phyloP scores from a whole-genome alignment of 2,888 invertebrate genomes.

The Maniola hyperantus region DNA sequence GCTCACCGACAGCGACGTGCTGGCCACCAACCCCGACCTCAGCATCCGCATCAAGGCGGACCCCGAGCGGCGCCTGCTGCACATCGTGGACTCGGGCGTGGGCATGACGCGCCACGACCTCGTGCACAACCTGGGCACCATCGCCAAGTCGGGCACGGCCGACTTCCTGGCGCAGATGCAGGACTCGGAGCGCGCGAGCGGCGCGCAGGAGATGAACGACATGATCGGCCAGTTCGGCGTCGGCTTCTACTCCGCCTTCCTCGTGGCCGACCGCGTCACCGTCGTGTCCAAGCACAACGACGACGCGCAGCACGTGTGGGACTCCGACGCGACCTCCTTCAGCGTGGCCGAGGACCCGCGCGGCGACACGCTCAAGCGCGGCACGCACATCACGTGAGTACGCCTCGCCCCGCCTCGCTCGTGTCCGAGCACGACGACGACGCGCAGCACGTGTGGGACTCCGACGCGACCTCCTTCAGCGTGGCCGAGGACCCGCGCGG shows the following conservation, averaged over 20 bases:
- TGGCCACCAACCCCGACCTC: conserved; percentile 91
- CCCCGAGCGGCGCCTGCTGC: conserved; percentile 94
- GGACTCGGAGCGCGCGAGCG: conserved; percentile 76
- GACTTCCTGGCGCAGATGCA: conserved; percentile 97
- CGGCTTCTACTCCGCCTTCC: conserved; percentile 99
- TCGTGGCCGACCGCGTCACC: conserved; percentile 97
- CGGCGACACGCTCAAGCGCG: too few species aligned
- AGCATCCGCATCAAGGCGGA: conserved; percentile 96
- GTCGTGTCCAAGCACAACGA: conserved; percentile 98
- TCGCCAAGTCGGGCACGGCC: conserved; percentile 98
- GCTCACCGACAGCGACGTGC: conserved; percentile 91
- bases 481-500: too few species aligned
- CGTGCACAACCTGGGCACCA: conserved; percentile 97
- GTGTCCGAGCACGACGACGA: too few species aligned
- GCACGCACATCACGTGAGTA: too few species aligned
- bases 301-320: conserved; percentile 96
- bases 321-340: too few species aligned
- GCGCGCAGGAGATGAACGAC: conserved; percentile 91
- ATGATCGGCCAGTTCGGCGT: conserved; percentile 99
- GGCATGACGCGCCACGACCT: conserved; percentile 98
- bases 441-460: too few species aligned
- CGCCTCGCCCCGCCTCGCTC: too few species aligned
- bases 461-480: too few species aligned
- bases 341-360: too few species aligned
- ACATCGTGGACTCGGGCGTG: conserved; percentile 97